A percentile compares a stretch with the other conserved stretches of the same genome.
Conservation (phyloP, 2,888 invertebrate species). For the Eupithecia vulgata region DNA sequence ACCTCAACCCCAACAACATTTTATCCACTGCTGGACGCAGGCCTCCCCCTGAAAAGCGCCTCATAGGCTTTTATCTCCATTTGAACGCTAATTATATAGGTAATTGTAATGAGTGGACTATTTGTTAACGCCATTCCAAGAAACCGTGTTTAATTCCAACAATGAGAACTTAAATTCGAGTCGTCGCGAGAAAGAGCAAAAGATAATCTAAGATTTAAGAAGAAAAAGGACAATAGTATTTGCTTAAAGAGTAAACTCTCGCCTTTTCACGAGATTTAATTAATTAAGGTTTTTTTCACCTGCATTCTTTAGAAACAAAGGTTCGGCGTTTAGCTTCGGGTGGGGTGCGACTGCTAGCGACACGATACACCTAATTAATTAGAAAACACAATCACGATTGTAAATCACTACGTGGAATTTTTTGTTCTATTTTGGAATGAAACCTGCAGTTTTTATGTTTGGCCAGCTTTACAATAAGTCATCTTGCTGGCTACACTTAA, state of each 20-base stretch:
- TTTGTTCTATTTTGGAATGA: neutral
- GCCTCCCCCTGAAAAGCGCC: too few relatives aligned
- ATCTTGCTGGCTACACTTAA: neutral
- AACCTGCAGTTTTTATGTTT: neutral
- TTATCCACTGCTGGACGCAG: too few relatives aligned
- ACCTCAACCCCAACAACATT: too few relatives aligned
- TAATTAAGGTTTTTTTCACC: conserved; percentile 68
- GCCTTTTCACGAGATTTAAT: conserved; percentile 64
- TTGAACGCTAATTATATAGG: too few relatives aligned
- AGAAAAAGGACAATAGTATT: conserved; percentile 46
- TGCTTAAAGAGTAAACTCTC: conserved; percentile 39
- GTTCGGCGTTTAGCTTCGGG: conserved; percentile 36
- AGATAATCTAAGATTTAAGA: conserved; percentile 47
- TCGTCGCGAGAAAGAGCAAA: conserved; percentile 39
- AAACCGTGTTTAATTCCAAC: conserved; percentile 31
- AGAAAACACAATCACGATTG: conserved; percentile 1
- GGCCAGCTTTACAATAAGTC: neutral
- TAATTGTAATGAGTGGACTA: conserved; percentile 15
- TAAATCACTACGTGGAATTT: conserved; percentile 5
- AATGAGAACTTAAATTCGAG: conserved; percentile 35
- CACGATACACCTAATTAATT: conserved; percentile 11
- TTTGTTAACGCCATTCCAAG: neutral
- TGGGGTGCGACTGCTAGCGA: conserved; percentile 19
- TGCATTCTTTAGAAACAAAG: conserved; percentile 51
- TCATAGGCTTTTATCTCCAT: too few relatives aligned